phyloP scores from a whole-genome alignment of 2,888 invertebrate genomes.

The Drosophila peninsularis region DNA sequence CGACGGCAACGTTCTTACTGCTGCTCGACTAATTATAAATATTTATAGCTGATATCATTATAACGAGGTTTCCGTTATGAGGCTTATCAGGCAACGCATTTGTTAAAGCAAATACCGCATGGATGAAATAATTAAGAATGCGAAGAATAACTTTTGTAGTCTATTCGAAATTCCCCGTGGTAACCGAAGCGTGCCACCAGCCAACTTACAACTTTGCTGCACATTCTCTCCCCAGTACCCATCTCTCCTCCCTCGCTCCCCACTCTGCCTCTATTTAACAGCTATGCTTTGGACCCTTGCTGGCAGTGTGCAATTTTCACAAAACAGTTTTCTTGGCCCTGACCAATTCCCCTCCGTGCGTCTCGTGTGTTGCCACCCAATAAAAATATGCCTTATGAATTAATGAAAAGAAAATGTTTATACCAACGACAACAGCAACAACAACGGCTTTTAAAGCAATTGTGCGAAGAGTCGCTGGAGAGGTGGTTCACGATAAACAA shows the following conservation, averaged over 20 bases:
- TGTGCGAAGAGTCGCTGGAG: slow-evolving; percentile 30
- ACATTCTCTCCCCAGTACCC: slow-evolving; percentile 55
- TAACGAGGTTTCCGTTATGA: slow-evolving; percentile 14
- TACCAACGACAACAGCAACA: slow-evolving; percentile 50
- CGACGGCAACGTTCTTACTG: no score
- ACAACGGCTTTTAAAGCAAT: slow-evolving; percentile 36
- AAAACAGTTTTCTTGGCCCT: slow-evolving; percentile 68
- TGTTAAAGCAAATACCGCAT: slow-evolving; percentile 9
- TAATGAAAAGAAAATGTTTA: slow-evolving; percentile 79
- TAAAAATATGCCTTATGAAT: slow-evolving; percentile 79
- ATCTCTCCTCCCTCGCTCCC: background rate
- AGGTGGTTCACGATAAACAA: slow-evolving; percentile 57
- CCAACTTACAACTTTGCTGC: slow-evolving; percentile 56
- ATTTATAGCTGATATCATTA: slow-evolving; percentile 2
- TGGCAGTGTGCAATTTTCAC: slow-evolving; percentile 58
- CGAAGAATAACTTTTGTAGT: slow-evolving; percentile 51
- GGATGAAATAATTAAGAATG: slow-evolving; percentile 43
- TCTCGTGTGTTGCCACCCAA: slow-evolving; percentile 75
- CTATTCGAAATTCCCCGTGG: slow-evolving; percentile 64
- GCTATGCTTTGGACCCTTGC: background rate
- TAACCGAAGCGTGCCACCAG: slow-evolving; percentile 66
- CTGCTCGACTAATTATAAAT: background rate
- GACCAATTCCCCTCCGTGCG: slow-evolving; percentile 4
- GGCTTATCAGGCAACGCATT: slow-evolving; percentile 32
- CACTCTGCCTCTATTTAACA: background rate